Evolutionary conservation across 1,140 invertebrate genomes (phyloP).

Genomic region (Diuraphis noxia): DNA sequence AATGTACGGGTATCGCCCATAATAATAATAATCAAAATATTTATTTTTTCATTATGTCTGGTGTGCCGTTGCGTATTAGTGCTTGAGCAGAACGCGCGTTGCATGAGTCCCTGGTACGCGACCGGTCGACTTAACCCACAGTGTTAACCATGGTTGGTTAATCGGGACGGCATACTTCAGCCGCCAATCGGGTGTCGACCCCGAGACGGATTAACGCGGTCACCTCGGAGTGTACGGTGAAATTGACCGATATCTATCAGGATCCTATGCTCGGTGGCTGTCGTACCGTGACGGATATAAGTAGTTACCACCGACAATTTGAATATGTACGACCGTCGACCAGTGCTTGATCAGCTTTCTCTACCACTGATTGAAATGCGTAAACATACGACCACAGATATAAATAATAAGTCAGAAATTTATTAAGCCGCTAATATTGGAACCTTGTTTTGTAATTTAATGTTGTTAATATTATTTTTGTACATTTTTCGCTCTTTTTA

Average conservation of each 20-base stretch:
- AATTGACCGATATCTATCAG: constrained; percentile 23
- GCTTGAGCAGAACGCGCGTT: not conserved
- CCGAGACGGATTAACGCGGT: not conserved
- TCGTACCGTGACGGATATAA: not conserved
- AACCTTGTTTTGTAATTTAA: no score
- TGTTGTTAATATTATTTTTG: no score
- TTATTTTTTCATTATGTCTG: not conserved
- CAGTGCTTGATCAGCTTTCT: not conserved
- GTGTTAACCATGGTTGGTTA: not conserved
- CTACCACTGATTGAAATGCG: no score
- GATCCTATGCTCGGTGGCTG: not conserved
- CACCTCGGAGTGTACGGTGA: not conserved
- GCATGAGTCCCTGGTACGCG: not conserved
- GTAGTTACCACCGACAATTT: not conserved
- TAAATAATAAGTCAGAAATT: not conserved
- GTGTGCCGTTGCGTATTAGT: not conserved
- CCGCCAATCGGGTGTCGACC: not conserved
- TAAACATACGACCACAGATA: no score
- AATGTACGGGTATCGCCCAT: no score
- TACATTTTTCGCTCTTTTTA: no score
- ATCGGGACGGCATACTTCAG: not conserved
- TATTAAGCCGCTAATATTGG: no score
- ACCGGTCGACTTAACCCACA: constrained; percentile 15
- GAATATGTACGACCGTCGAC: not conserved
- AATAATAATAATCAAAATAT: no score